Evolutionary conservation across 2,113 vertebrate species (phyloP).

Genomic region (Ornithorhynchus anatinus): DNA sequence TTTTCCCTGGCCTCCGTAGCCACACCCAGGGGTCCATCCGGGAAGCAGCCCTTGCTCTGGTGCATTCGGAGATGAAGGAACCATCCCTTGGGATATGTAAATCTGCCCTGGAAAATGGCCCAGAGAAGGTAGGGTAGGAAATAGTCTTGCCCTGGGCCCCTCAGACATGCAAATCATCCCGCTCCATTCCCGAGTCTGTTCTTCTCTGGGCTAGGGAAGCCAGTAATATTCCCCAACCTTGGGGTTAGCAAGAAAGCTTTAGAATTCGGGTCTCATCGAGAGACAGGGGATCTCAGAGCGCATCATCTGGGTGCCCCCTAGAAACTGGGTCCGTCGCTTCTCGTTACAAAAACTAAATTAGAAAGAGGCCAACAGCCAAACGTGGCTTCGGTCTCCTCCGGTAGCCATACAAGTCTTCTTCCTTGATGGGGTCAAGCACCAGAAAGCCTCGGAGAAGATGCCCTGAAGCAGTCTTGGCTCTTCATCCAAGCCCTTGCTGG

Average conservation of each 20-base stretch:
- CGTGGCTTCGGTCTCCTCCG: background rate
- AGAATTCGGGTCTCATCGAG: no score
- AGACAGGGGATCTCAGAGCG: background rate
- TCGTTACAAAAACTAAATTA: no score
- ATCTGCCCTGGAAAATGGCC: background rate
- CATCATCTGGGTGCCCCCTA: background rate
- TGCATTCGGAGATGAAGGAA: background rate
- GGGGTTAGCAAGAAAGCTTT: background rate
- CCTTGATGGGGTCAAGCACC: background rate
- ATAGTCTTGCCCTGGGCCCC: background rate
- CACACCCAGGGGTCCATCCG: rapidly evolving
- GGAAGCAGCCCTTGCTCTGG: rapidly evolving
- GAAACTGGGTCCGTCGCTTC: background rate
- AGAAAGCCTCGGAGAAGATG: background rate
- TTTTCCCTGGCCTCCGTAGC: background rate
- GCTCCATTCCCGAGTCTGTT: background rate
- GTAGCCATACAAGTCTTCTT: background rate
- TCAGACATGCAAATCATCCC: background rate
- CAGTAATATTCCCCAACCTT: background rate
- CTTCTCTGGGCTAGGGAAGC: background rate
- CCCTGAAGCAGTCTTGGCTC: background rate
- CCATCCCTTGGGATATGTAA: background rate
- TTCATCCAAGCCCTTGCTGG: background rate
- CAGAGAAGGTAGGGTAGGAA: background rate
- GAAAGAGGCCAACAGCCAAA: no score